Evolutionary conservation across 2,888 invertebrate genomes (phyloP).

Genomic region (Rhyacophila evoluta): DNA sequence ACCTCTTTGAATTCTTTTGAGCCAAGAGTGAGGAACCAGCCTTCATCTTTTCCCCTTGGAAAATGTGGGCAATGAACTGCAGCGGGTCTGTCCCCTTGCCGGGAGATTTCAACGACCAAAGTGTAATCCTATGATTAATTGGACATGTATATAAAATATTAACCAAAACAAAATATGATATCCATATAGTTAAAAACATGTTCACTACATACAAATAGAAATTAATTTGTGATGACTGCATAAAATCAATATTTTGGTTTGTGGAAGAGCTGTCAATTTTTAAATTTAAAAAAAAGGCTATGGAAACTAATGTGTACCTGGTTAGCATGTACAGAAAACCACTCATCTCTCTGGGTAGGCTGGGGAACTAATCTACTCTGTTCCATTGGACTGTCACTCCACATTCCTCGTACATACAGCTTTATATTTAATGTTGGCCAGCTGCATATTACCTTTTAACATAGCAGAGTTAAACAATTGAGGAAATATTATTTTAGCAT

Average conservation of each 20-base stretch:
- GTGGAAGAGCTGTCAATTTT: too few relatives aligned
- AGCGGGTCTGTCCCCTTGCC: slow-evolving; percentile 69
- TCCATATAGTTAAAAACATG: too few relatives aligned
- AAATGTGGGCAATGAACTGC: slow-evolving; percentile 86
- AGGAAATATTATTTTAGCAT: too few relatives aligned
- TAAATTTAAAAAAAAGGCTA: too few relatives aligned
- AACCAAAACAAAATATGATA: too few relatives aligned
- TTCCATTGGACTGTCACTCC: slow-evolving; percentile 64
- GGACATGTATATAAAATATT: too few relatives aligned
- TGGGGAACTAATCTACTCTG: slow-evolving; percentile 63
- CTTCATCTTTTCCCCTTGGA: slow-evolving; percentile 94
- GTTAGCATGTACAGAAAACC: slow-evolving; percentile 75
- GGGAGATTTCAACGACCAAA: slow-evolving; percentile 70
- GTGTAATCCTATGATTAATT: slow-evolving; percentile 77
- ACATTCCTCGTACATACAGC: slow-evolving; percentile 71
- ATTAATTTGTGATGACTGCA: too few relatives aligned
- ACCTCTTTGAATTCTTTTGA: slow-evolving; percentile 78
- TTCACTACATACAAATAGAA: too few relatives aligned
- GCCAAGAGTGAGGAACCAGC: slow-evolving; percentile 93
- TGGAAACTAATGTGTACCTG: slow-evolving; percentile 69
- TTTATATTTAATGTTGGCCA: slow-evolving; percentile 75
- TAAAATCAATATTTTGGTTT: too few relatives aligned
- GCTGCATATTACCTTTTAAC: slow-evolving; percentile 70
- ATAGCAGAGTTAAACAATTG: too few relatives aligned
- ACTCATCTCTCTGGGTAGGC: slow-evolving; percentile 62